Evolutionary conservation across 2,113 vertebrate species (phyloP).

Genomic region (Elgaria multicarinata): DNA sequence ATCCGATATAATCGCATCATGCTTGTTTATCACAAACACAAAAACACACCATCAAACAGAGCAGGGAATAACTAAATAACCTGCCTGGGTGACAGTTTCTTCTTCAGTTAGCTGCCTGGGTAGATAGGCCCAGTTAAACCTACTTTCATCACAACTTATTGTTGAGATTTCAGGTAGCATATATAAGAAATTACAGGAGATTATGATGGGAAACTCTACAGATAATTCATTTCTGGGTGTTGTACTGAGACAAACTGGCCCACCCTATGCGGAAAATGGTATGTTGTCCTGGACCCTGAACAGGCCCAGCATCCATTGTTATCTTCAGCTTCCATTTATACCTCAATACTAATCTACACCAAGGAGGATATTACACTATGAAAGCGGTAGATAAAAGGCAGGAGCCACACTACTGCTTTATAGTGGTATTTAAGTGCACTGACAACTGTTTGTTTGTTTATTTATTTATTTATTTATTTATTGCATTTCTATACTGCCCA

Average conservation of each 20-base stretch:
- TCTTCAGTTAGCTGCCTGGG: conserved; percentile 50
- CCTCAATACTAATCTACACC: no score
- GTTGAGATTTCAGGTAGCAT: conserved; percentile 15
- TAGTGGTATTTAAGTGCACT: no score
- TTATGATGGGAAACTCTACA: conserved; percentile 4
- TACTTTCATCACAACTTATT: conserved; percentile 46
- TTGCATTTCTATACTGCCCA: no score
- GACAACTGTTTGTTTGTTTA: no score
- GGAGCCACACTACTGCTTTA: no score
- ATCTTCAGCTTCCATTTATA: background rate
- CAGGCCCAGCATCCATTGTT: background rate
- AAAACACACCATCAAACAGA: conserved; percentile 44
- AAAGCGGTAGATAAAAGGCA: no score
- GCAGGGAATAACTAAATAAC: conserved; percentile 28
- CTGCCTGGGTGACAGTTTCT: conserved; percentile 32
- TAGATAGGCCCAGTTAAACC: conserved; percentile 23
- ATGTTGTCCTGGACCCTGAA: background rate
- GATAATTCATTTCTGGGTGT: background rate
- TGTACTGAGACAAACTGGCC: background rate
- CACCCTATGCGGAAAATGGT: background rate
- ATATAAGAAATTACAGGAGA: conserved; percentile 21
- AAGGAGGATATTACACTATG: no score
- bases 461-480: no score
- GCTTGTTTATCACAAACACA: conserved; percentile 38
- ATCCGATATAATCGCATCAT: conserved; percentile 40